Conservation (phyloP, 2,113 vertebrate genomes). For the Lasiurus borealis region DNA sequence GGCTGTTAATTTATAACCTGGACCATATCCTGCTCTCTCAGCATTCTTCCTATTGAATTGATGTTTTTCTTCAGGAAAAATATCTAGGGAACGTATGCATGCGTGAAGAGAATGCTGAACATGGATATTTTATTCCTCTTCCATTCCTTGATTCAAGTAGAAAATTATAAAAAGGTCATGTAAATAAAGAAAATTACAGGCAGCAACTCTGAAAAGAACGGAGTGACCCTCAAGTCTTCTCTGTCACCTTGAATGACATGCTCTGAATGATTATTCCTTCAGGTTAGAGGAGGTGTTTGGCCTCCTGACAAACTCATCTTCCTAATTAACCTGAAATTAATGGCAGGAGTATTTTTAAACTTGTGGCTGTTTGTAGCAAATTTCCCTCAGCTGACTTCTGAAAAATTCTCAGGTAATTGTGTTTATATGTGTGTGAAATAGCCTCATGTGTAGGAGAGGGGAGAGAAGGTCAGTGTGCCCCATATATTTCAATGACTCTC, state of each 20-base stretch:
- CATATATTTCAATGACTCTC: not conserved
- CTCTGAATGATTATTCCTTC: conserved; percentile 5
- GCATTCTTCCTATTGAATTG: conserved; percentile 18
- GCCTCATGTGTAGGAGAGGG: not conserved
- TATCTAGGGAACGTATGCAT: not conserved
- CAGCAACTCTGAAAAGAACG: not conserved
- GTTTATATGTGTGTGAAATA: not conserved
- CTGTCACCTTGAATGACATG: not conserved
- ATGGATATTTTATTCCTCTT: not conserved
- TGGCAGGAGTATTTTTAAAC: not conserved
- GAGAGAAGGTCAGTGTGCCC: not conserved
- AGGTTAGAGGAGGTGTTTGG: not conserved
- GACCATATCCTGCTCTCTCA: conserved; percentile 23
- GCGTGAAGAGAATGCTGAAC: not conserved
- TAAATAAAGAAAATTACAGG: not conserved
- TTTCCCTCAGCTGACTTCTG: not conserved
- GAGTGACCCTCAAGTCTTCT: not conserved
- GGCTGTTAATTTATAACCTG: not conserved
- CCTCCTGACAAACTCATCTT: conserved; percentile 28
- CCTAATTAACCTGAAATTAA: conserved; percentile 32
- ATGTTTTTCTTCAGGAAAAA: conserved; percentile 35
- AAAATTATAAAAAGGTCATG: not conserved
- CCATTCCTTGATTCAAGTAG: conserved; percentile 45
- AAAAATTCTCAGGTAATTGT: not conserved
- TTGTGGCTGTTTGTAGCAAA: not conserved